Conservation (phyloP, 2,113 vertebrate species). For the Petrocephalus microphthalmus region DNA sequence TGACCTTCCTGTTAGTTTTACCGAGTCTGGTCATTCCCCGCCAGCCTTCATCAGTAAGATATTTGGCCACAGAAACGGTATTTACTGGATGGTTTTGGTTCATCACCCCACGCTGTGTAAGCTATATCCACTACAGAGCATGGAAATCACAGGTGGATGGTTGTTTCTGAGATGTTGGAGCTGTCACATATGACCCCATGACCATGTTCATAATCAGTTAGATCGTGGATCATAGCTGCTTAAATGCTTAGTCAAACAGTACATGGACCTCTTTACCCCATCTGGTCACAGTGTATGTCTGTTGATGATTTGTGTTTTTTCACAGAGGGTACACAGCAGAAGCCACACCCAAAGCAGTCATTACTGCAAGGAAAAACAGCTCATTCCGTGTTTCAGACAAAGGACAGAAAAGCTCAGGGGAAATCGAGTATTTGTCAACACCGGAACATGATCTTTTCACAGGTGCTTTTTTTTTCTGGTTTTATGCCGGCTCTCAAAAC, state of each 20-base stretch:
- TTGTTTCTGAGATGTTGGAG: neutral
- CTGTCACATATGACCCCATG: neutral
- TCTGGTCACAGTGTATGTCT: neutral
- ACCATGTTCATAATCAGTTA: neutral
- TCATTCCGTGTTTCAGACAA: neutral
- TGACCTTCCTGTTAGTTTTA: neutral
- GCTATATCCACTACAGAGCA: neutral
- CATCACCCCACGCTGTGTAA: neutral
- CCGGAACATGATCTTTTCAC: neutral
- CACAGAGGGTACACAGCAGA: neutral
- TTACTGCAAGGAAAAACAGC: neutral
- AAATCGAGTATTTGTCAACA: neutral
- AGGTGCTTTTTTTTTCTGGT: neutral
- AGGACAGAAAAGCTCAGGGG: neutral
- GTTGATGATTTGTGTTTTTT: neutral
- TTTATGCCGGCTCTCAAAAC: neutral
- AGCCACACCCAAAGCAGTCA: neutral
- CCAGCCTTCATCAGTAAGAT: neutral
- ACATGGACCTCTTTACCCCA: neutral
- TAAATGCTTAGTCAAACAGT: neutral
- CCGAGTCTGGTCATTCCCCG: neutral
- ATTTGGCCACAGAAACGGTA: neutral
- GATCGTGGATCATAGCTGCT: neutral
- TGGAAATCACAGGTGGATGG: neutral
- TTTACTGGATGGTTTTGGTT: neutral